Percentiles rank a stretch among this genome's conserved stretches.
These are phyloP conservation scores for Temnothorax rugatulus DNA, from an alignment of 2,888 invertebrate genomes.

Conservation along the genomic window DNA sequence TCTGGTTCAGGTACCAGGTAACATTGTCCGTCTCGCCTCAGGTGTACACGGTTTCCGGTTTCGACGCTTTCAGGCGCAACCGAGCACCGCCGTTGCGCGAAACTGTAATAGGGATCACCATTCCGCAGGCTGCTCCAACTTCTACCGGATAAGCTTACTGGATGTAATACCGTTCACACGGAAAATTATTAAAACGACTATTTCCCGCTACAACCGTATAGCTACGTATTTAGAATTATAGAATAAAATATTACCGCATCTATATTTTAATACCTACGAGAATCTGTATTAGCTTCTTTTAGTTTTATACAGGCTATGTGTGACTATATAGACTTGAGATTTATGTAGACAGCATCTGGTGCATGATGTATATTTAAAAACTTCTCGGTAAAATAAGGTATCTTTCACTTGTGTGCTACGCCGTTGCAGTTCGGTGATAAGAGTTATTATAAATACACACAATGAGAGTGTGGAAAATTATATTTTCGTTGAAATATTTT, in stretches of 20 bases:
- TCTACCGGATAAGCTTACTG: background rate
- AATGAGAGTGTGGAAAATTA: background rate
- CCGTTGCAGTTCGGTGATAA: background rate
- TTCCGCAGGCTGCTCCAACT: background rate
- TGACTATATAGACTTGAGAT: background rate
- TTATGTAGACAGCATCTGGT: background rate
- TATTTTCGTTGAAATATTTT: background rate
- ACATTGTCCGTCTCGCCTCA: constrained; percentile 38
- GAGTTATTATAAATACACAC: background rate
- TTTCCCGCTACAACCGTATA: background rate
- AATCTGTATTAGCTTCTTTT: background rate
- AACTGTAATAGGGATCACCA: background rate
- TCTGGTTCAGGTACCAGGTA: constrained; percentile 60
- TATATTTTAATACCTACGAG: background rate
- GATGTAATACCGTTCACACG: background rate
- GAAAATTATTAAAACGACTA: background rate
- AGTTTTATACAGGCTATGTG: background rate
- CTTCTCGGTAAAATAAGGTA: background rate
- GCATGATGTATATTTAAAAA: background rate
- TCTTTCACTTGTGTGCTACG: background rate
- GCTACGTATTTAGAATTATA: background rate
- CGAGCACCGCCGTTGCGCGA: background rate
- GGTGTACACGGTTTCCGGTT: constrained; percentile 6
- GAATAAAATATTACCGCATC: background rate
- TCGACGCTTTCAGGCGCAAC: background rate